Percentiles rank a stretch among this genome's conserved stretches.
phyloP scores from a whole-genome alignment of 2,888 invertebrate genomes.

The Empis stercorea region DNA sequence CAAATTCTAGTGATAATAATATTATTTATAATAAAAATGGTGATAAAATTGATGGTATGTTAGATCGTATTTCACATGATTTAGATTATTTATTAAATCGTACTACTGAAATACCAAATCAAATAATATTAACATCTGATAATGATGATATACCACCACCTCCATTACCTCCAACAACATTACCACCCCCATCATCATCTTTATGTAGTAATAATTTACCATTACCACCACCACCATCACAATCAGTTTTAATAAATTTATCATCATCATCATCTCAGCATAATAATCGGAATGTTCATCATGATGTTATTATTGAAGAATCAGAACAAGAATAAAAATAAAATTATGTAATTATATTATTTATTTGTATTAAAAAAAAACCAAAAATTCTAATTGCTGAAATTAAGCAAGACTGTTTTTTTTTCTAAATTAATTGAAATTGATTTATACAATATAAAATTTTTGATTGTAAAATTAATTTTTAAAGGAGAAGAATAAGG shows the following conservation, averaged over 20 bases:
- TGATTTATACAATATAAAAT: too few relatives aligned
- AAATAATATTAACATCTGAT: constrained; percentile 7
- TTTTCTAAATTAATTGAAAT: too few relatives aligned
- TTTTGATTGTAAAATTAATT: too few relatives aligned
- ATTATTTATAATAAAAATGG: constrained; percentile 2
- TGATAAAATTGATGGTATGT: constrained; percentile 45
- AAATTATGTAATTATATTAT: too few relatives aligned
- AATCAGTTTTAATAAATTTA: constrained; percentile 13
- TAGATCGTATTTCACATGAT: constrained; percentile 70
- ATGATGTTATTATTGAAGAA: constrained; percentile 23
- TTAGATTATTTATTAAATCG: constrained; percentile 69
- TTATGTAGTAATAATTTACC: constrained; percentile 14
- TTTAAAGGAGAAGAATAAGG: too few relatives aligned
- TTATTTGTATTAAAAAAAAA: too few relatives aligned
- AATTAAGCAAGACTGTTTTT: too few relatives aligned
- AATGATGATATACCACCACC: constrained; percentile 18
- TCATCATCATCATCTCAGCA: constrained; percentile 8
- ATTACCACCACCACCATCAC: constrained; percentile 15
- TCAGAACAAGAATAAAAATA: constrained; percentile 19
- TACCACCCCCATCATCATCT: constrained; percentile 17
- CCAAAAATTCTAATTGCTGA: too few relatives aligned
- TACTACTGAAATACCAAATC: constrained; percentile 30
- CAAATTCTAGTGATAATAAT: background rate
- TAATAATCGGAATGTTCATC: constrained; percentile 18
- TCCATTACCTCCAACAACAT: constrained; percentile 15